Evolutionary conservation across 2,797 vertebrate genomes (phyloP), one percentile per base, ranked within the genome.

Genomic region (Lemur catta): DNA sequence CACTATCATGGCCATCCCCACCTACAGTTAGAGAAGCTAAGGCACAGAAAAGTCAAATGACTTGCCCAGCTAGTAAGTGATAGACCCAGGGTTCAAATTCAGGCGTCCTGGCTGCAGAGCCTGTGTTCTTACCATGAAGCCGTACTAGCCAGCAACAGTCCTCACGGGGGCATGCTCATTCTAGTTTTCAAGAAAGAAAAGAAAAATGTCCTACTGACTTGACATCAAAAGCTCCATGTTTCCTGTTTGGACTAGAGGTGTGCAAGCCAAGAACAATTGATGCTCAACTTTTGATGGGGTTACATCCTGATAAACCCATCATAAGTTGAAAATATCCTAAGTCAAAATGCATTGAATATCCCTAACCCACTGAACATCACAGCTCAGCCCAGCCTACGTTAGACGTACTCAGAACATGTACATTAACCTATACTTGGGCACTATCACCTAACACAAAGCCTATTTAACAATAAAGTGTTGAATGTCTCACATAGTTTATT

Each of bases 131-230:
- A 67, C 48, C 43, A 46, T 0, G 0, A 78, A 20, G 48, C 74
- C 46, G 26, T 10, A 41, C 18, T 7, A 52, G 30, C 17, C 28
- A 11, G 14, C 10, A 12, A 35, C 28, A 18, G 41, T 50, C 30
- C 17, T 3, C 71, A 52, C 2, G 8, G 9, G 0, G 0, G 43
- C 8, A 14, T 0, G 17, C 52, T 61, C 50, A 3, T 12, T 15
- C 90, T 22, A 72, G 18, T n/a, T 18, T n/a, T 52, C n/a, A 22
- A 50, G 41, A 84, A n/a, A 41, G 57, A n/a, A 72, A 67, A 41
- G 11, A 79, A 30, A n/a, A 55, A 33, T 1, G 11, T 55, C 79
- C 18, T 18, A 11, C 9, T 48, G 1, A 30, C 1, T 2, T 24
- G n/a, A n/a, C 61, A 6, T 11, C 85, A n/a, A 35, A 35, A n/a